Base-by-base conservation (phyloP, 2,797 vertebrate species). In the Fringilla coelebs region DNA sequence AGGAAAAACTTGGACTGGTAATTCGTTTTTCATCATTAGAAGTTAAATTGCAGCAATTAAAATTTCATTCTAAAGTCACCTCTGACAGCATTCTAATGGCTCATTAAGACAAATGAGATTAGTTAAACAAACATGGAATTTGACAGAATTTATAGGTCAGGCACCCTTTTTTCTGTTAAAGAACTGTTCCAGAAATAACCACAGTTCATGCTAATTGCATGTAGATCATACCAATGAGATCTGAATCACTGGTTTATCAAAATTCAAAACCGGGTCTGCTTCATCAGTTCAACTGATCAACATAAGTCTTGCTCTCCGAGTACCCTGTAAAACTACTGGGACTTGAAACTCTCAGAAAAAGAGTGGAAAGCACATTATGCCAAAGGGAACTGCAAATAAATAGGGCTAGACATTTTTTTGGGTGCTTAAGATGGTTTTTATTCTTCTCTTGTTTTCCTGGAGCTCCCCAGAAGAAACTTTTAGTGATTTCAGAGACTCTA, bases 11-110 rank as follows among this genome's bases (percentile, higher is more conserved):
- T 48, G 17, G 41, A 77, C 13, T 32, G n/a, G 18, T 85, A 74
- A 68, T 68, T 89, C 45, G 17, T 8, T 93, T 93, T 82, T 77
- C 58, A 34, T 22, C 46, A 74, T 66, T 88, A 77, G 15, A 85
- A 63, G n/a, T 60, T 83, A 81, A 94, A 89, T 66, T 66, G 70
- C 70, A 76, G 91, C 60, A 90, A 95, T 90, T 89, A 93, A 91
- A 93, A 85, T 89, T 85, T 70, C 55, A 88, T 91, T 95, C 82
- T 76, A 7, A 94, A 91, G 82, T 94, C 55, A 85, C 60, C 57
- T 93, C 85, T 91, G 91, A 88, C 67, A 90, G 52, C 28, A 86
- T 43, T 32, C 38, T 63, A 81, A 81, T 6, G 3, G 32, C 66
- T 95, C 58, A 85, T 90, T 90, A 93, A n/a, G 46, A 94, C 38